Percentiles rank a stretch among this genome's conserved stretches.
Evolutionary conservation across 2,888 invertebrate species (phyloP).

Genomic region (Xestia rhomboidea): DNA sequence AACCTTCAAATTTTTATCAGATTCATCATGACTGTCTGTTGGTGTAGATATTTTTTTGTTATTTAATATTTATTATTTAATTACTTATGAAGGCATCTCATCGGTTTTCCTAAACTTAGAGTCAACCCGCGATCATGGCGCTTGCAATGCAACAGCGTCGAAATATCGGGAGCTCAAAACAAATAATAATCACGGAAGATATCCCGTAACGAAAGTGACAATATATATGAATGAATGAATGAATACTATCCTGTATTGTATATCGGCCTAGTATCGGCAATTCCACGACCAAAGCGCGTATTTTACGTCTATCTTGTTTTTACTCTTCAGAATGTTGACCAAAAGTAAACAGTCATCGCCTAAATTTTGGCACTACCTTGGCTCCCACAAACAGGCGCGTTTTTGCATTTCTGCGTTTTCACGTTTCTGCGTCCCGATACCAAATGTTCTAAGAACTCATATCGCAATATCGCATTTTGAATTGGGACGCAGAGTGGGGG

Average conservation of each 20-base stretch:
- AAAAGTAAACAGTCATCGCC: background rate
- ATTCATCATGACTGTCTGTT: background rate
- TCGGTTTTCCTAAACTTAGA: background rate
- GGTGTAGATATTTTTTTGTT: background rate
- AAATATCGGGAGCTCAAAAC: too few relatives aligned
- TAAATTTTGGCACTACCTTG: background rate
- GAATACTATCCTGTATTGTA: background rate
- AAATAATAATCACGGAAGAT: too few relatives aligned
- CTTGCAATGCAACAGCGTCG: too few relatives aligned
- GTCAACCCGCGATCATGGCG: too few relatives aligned
- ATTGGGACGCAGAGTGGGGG: too few relatives aligned
- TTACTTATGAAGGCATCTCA: background rate
- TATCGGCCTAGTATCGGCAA: background rate
- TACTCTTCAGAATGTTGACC: background rate
- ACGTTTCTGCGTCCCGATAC: too few relatives aligned
- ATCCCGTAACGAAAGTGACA: too few relatives aligned
- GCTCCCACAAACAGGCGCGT: too few relatives aligned
- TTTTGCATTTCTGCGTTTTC: too few relatives aligned
- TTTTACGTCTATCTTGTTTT: background rate
- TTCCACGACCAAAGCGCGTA: background rate
- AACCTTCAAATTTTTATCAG: slow-evolving; percentile 13
- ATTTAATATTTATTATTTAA: background rate
- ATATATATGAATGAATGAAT: too few relatives aligned
- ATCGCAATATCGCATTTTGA: too few relatives aligned
- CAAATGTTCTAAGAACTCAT: too few relatives aligned